Conservation (phyloP, 2,888 invertebrate genomes). For the Oscheius sp. region DNA sequence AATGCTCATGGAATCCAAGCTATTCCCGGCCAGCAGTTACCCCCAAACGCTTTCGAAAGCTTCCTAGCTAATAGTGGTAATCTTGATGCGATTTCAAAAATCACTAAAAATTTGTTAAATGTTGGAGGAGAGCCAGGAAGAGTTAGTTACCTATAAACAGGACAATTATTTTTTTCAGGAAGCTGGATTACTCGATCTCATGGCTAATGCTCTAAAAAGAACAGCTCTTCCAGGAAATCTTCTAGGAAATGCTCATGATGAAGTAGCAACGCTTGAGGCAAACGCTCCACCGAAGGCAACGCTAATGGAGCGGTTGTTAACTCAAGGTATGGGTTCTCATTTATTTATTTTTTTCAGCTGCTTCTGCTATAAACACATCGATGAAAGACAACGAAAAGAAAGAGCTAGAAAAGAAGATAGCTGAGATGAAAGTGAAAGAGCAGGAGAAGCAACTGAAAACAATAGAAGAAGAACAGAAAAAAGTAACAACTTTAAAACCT, state of each 20-base stretch:
- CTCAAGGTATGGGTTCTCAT: constrained; percentile 32
- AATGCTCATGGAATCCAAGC: constrained; percentile 37
- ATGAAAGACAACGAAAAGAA: constrained; percentile 45
- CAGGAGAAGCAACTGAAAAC: constrained; percentile 3
- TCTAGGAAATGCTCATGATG: constrained; percentile 44
- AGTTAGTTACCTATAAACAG: not conserved
- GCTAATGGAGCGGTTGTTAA: constrained; percentile 41
- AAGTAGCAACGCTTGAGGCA: constrained; percentile 33
- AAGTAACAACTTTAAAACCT: constrained; percentile 3
- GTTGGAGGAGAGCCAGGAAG: constrained; percentile 34
- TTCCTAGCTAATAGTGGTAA: constrained; percentile 23
- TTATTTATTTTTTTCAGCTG: constrained; percentile 33
- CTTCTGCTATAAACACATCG: constrained; percentile 46
- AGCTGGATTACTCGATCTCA: constrained; percentile 46
- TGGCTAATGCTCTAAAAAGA: constrained; percentile 48
- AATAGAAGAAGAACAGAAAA: constrained; percentile 25
- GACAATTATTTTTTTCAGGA: constrained; percentile 14
- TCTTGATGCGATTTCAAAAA: constrained; percentile 56
- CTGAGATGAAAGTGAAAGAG: constrained; percentile 25
- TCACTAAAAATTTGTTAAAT: constrained; percentile 63
- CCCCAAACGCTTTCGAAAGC: constrained; percentile 35
- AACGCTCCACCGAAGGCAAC: constrained; percentile 38
- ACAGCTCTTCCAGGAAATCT: constrained; percentile 35
- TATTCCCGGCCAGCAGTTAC: constrained; percentile 20
- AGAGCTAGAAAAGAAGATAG: constrained; percentile 34